Evolutionary conservation across 92 coral and sea anemone species (phyloP), one percentile per base, ranked within the genome.

Genomic region (Porites cylindrica): DNA sequence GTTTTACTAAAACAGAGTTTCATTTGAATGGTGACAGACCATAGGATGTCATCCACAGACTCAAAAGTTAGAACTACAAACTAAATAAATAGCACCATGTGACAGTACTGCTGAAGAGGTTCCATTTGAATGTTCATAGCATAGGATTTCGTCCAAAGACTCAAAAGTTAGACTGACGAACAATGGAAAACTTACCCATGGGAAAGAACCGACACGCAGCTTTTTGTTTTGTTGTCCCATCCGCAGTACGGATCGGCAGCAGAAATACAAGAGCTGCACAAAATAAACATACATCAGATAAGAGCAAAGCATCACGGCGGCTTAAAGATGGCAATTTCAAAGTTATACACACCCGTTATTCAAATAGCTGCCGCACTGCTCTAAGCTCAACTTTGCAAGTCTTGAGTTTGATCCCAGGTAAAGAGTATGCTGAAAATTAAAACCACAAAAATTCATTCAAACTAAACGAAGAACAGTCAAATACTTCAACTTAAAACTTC

Each of bases 221-320:
- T 32, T 17, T 10, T 24, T n/a, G 82, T 56, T 61, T 59, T 21
- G 14, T 53, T 77, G 80, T 91, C 88, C 99, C 99, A 96, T 21
- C 96, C 99, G 68, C 99, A 96, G 76, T 94, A 93, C 2, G 99
- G 98, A 82, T 96, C 99, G 20, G 80, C 87, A 14, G 95, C 95
- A 6, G 87, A 85, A 26, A 93, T 20, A 85, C 99, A 96, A 18
- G 83, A 53, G 52, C 82, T 66, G 47, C 47, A 50, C 59, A 80
- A 53, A 43, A 14, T 26, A 60, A 54, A 23, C 24, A n/a, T 43
- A 4, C 19, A 10, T 56, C 16, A 10, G 61, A 56, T 56, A 56
- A 56, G 16, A 14, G 61, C 61, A 10, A 56, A 56, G 16, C 16
- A 2, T 10, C 61, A 56, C 16, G 2, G 11, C 13, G 16, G 61